Percentiles rank a stretch among this genome's conserved stretches.
phyloP scores from a whole-genome alignment of 1,140 invertebrate species.

The Leptinotarsa texana region DNA sequence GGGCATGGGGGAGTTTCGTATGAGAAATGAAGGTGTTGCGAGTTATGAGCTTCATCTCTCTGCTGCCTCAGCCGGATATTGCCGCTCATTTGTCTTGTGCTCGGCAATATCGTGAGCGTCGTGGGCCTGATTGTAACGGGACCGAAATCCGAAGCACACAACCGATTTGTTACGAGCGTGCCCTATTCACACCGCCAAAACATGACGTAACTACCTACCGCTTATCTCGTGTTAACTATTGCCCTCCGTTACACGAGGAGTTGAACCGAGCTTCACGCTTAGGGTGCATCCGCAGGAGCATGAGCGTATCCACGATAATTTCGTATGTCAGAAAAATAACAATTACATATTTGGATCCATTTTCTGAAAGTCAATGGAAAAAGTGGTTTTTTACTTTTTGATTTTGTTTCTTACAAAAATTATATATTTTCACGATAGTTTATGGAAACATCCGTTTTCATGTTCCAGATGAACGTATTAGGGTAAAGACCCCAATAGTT shows the following conservation, averaged over 20 bases:
- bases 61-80: constrained; percentile 47
- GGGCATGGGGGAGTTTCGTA: constrained; percentile 32
- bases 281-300: background rate
- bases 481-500: too few relatives aligned
- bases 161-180: constrained; percentile 43
- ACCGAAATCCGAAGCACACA: constrained; percentile 42
- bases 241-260: background rate
- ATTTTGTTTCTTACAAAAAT: too few relatives aligned
- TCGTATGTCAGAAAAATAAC: background rate
- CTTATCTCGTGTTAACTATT: constrained; percentile 35
- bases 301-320: background rate
- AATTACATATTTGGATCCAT: too few relatives aligned
- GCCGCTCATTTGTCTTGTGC: constrained; percentile 48
- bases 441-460: too few relatives aligned
- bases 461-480: too few relatives aligned
- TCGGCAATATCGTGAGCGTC: constrained; percentile 43
- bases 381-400: too few relatives aligned
- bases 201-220: constrained; percentile 26
- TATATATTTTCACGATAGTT: too few relatives aligned
- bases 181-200: constrained; percentile 27
- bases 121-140: constrained; percentile 35
- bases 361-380: too few relatives aligned
- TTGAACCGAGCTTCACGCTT: background rate
- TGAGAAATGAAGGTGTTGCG: constrained; percentile 51
- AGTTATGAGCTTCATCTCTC: constrained; percentile 51